A percentile compares a stretch with the other conserved stretches of the same genome.
Evolutionary conservation across 2,113 vertebrate species (phyloP).

Genomic region (Austrofundulus limnaeus): DNA sequence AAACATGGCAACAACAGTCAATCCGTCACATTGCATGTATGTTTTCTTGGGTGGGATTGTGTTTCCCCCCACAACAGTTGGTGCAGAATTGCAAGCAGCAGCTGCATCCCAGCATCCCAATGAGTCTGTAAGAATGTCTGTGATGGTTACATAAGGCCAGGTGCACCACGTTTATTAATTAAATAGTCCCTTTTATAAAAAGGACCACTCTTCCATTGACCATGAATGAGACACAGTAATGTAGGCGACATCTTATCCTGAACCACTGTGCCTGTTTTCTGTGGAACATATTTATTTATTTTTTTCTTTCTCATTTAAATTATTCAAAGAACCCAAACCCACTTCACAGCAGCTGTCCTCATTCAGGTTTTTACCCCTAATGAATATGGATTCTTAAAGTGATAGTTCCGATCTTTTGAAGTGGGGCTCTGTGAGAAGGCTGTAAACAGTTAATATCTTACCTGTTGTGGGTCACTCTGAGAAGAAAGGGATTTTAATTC

Average conservation of each 20-base stretch:
- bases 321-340: conserved; percentile 32
- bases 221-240: conserved; percentile 39
- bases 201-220: conserved; percentile 4
- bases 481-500: no score
- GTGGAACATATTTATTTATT: conserved; percentile 27
- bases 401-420: no score
- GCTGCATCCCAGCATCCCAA: conserved; percentile 63
- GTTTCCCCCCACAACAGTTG: conserved; percentile 12
- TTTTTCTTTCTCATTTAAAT: conserved; percentile 49
- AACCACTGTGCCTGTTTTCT: conserved; percentile 32
- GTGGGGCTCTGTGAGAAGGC: no score
- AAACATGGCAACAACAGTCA: background rate
- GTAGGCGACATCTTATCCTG: conserved; percentile 61
- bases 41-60: background rate
- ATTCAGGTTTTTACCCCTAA: conserved; percentile 26
- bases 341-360: conserved; percentile 59
- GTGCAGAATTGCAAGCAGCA: conserved; percentile 52
- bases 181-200: background rate
- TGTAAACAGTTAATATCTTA: no score
- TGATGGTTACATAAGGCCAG: conserved; percentile 45
- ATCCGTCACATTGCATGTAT: background rate
- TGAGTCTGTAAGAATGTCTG: conserved; percentile 33
- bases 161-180: background rate
- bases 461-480: no score
- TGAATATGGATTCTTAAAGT: conserved; percentile 33